phyloP scores from a whole-genome alignment of 1,140 invertebrate species.

The Wiebesia pumilae region DNA sequence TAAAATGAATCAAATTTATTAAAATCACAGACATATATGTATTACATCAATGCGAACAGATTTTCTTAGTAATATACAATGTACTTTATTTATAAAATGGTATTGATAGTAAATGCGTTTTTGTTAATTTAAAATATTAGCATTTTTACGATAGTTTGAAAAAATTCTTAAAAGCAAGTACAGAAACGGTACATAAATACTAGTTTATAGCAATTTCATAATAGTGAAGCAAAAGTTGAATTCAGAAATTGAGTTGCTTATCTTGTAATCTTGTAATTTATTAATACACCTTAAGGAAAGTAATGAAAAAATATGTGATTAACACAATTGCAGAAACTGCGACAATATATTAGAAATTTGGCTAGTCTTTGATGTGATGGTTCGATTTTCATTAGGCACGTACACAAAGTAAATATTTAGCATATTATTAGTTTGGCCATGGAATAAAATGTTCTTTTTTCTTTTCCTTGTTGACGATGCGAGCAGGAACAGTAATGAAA shows the following conservation, averaged over 20 bases:
- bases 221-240: neutral
- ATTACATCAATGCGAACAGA: neutral
- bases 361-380: neutral
- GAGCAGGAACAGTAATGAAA: too few relatives aligned
- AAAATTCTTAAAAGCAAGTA: neutral
- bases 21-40: neutral
- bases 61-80: neutral
- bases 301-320: neutral
- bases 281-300: neutral
- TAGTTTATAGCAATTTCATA: neutral
- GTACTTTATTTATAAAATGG: neutral
- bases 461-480: neutral
- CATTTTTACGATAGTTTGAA: neutral
- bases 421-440: neutral
- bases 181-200: neutral
- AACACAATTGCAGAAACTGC: neutral
- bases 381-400: neutral
- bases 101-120: neutral
- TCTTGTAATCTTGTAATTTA: neutral
- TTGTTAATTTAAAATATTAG: neutral
- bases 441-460: slow-evolving; percentile 14
- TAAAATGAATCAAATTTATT: neutral
- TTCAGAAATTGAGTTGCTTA: neutral
- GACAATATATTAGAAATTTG: neutral
- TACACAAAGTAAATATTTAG: neutral